These are phyloP conservation scores for Sesamia nonagrioides DNA, from an alignment of 1,140 invertebrate species.

Conservation along the genomic window DNA sequence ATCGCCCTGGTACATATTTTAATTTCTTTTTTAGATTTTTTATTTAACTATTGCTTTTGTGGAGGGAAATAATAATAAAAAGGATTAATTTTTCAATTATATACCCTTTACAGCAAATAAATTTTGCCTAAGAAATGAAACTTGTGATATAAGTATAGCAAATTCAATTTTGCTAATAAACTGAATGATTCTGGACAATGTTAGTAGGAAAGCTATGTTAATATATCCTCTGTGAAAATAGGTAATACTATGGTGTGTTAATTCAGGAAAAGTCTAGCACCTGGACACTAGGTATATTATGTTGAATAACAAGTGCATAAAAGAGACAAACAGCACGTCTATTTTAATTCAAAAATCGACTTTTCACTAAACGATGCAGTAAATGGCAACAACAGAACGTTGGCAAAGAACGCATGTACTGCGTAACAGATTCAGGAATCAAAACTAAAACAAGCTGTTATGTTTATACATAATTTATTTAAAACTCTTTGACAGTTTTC, in stretches of 20 bases:
- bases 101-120: no score
- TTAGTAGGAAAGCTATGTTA: slow-evolving; percentile 25
- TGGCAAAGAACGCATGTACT: no score
- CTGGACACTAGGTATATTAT: slow-evolving; percentile 22
- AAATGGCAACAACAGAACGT: no score
- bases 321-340: background rate
- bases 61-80: background rate
- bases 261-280: slow-evolving; percentile 36
- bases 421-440: background rate
- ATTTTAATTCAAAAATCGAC: background rate
- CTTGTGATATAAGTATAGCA: background rate
- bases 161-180: background rate
- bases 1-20: slow-evolving; percentile 9
- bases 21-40: background rate
- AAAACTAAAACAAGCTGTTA: slow-evolving; percentile 11
- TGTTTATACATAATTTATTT: slow-evolving; percentile 6
- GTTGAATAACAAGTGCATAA: background rate
- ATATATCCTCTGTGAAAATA: background rate
- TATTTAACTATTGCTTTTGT: background rate
- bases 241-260: slow-evolving; percentile 19
- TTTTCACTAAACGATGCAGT: background rate
- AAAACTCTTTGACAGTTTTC: background rate
- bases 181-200: slow-evolving; percentile 5
- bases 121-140: no score
- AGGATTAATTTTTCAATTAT: no score